Evolutionary conservation across 2,113 vertebrate genomes (phyloP), one percentile per base, ranked within the genome.

Genomic region (Callionymus lyra): DNA sequence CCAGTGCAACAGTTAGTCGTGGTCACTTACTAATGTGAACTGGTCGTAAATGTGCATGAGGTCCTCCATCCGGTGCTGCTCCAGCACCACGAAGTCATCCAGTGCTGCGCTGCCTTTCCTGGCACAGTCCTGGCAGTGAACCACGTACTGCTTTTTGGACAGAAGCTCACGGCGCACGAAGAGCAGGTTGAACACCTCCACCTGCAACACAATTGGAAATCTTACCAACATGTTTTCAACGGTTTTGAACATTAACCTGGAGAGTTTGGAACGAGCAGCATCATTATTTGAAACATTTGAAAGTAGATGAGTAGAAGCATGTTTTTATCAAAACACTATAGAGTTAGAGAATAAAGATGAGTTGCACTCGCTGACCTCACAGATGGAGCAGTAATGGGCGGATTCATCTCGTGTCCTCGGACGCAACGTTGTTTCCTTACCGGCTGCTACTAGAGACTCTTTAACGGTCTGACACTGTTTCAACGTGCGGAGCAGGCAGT

Each of bases 41-140:
- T 94, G 91, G 88, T 99, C 95, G 82, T 97, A 99, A 85, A 97
- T 87, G 83, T 95, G 91, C 90, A 94, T 94, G 79, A 99, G 87
- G 81, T 99, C 91, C 70, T 97, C 95, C 84, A 93, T 90, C 85
- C 89, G 88, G 85, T 96, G 91, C 87, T 98, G 93, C 83, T 99
- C 93, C 85, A 99, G 88, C 86, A 97, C 91, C 84, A 97, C 93
- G 66, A 99, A 97, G 83, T 89, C 90, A 66, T 96, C 92, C 80
- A 97, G 87, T 53, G 90, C 86, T 71, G 85, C 85, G 55, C 85
- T 91, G 83, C 86, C 91, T 85, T 97, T 96, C 52, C 93, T 80
- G 63, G 94, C 93, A 69, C 95, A 99, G 77, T 95, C 94, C 87
- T 95, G 93, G 82, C 95, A 99, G 89, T 99, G 92, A 53, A 99